These are phyloP conservation scores for Anadara kagoshimensis DNA, from an alignment of 1,140 invertebrate species.

Conservation along the genomic window DNA sequence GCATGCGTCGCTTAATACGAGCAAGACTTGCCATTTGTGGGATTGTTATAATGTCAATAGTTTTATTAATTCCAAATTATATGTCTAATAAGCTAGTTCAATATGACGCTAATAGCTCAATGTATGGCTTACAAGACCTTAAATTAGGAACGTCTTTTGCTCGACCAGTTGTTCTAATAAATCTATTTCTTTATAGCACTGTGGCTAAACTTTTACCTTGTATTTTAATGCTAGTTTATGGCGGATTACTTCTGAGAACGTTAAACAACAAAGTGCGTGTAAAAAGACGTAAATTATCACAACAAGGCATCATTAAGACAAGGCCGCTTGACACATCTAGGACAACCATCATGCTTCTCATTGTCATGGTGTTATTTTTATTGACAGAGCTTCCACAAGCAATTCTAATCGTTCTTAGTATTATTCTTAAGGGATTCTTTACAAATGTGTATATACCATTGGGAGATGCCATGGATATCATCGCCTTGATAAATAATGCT, in stretches of 20 bases:
- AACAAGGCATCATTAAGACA: slow-evolving; percentile 28
- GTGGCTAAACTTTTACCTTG: slow-evolving; percentile 74
- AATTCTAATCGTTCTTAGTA: slow-evolving; percentile 72
- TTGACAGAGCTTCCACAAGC: slow-evolving; percentile 87
- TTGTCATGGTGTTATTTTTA: slow-evolving; percentile 88
- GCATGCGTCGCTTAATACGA: slow-evolving; percentile 76
- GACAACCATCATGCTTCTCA: slow-evolving; percentile 92
- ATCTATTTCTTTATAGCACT: slow-evolving; percentile 63
- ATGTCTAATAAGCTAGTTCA: slow-evolving; percentile 51
- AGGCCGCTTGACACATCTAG: slow-evolving; percentile 82
- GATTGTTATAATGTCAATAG: slow-evolving; percentile 82
- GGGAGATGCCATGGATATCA: slow-evolving; percentile 92
- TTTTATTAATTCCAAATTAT: slow-evolving; percentile 87
- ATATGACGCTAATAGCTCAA: slow-evolving; percentile 21
- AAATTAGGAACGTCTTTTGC: slow-evolving; percentile 42
- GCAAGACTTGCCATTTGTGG: slow-evolving; percentile 83
- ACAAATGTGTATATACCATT: slow-evolving; percentile 75
- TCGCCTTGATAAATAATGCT: slow-evolving; percentile 91
- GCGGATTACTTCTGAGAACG: slow-evolving; percentile 70
- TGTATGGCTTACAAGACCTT: slow-evolving; percentile 50
- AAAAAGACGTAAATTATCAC: slow-evolving; percentile 55
- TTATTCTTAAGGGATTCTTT: slow-evolving; percentile 57
- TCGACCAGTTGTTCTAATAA: slow-evolving; percentile 52
- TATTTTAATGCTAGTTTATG: slow-evolving; percentile 73
- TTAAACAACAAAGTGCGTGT: slow-evolving; percentile 59